Base-by-base conservation (phyloP, 1,140 invertebrate species). In the Drosophila lowei region DNA sequence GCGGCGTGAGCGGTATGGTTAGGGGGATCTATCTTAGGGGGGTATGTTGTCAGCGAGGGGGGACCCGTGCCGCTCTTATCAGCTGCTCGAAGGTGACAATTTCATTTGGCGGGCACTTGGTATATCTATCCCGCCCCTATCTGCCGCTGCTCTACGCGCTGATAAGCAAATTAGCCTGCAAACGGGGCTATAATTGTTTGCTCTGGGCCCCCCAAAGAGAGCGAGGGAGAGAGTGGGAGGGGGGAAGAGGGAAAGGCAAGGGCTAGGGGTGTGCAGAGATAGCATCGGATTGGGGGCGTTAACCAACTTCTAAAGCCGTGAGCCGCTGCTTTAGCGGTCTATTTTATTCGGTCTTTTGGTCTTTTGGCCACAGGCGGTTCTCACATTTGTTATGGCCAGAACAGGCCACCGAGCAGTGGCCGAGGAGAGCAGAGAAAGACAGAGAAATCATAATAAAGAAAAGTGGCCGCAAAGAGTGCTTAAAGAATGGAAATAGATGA, bases 401-500 rank as follows among this genome's bases (percentile, higher is more conserved):
- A 34, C 9, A 11, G 30, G 30, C 30, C 30, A 3, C 30, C 3
- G 30, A 34, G 30, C 30, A 34, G 30, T 11, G 30, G 9, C 9
- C 3, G 30, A 11, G 8, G 8, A 11, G 30, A 63, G 30, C n/a
- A 4, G 47, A 25, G 30, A 18, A 30, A 43, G 34, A 42, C 9
- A 56, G 18, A 44, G 64, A 54, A 65, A 81, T 74, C 77, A 85
- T 86, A 86, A 86, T 86, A 85, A 70, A 86, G 81, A 86, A 85
- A 85, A 85, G 81, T 85, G 81, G 81, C 81, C 81, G 68, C 81
- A 81, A 85, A 85, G 71, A 86, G 81, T 85, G 77, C 81, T 86
- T 85, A 80, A 85, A 74, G 79, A 75, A 77, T 81, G 79, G 70
- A 83, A 81, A 77, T 72, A 77, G 68, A 77, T 68, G 73, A 72